Base-by-base conservation (phyloP, 2,888 invertebrate species). In the Myathropa florea region DNA sequence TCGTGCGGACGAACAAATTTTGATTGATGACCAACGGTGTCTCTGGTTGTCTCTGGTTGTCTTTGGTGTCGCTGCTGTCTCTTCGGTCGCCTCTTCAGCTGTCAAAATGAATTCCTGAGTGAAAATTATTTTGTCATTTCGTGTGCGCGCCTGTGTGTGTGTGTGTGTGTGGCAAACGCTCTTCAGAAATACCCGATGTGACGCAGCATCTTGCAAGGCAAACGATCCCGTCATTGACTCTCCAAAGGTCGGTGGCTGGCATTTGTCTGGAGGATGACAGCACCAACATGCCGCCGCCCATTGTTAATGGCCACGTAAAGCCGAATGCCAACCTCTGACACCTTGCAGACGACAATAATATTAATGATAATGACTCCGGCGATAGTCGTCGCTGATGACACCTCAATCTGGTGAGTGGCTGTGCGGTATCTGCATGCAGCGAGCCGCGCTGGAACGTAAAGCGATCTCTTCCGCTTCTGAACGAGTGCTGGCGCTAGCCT, bases 281-380 rank as follows among this genome's bases (percentile, higher is more conserved):
- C 65, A 30, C n/a, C 26, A 18, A 14, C 30, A 39, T 7, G 46
- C 46, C 46, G 53, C 55, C 33, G 18, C 36, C 60, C 28, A 67
- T 64, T 68, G 63, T 55, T 75, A 73, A 63, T 73, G 81, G 55
- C 39, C 14, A 36, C 18, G 28, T 21, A 81, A 30, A 61, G 67
- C 59, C 39, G 61, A 64, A 65, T 71, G 65, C 67, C 67, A 84
- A 84, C 85, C 77, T 73, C 82, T 77, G 77, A 82, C 85, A 85
- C 76, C 85, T 85, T 65, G 60, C 82, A 73, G 77, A 82, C 53
- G 85, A 73, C 82, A 78, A 82, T 73, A 60, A 77, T 77, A 82
- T 77, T 85, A 86, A 86, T 83, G 78, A 71, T 83, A 75, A 86
- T 86, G 75, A 67, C 82, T 72, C 36, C 67, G 30, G 63, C 60